A percentile compares a stretch with the other conserved stretches of the same genome.
Conservation (phyloP, 1,140 invertebrate species). For the Conus ventricosus region DNA sequence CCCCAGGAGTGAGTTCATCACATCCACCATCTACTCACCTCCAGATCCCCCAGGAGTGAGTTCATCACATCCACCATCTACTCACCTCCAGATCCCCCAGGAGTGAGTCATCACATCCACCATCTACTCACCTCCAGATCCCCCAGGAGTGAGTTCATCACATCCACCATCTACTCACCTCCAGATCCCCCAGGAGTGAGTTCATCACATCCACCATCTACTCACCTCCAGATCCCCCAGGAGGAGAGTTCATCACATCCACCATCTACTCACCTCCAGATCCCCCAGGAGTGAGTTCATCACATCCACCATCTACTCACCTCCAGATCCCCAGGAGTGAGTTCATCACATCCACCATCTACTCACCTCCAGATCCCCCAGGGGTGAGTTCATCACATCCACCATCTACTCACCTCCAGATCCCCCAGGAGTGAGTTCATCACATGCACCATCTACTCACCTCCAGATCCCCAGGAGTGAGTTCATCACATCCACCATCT, state of each 20-base stretch:
- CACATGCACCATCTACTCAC: not conserved
- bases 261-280: no score
- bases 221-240: no score
- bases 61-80: not conserved
- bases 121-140: no score
- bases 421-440: not conserved
- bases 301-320: not conserved
- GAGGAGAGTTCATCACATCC: not conserved
- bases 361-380: no score
- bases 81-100: no score
- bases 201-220: not conserved
- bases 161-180: not conserved
- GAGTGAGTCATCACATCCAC: not conserved
- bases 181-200: not conserved
- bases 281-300: not conserved
- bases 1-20: not conserved
- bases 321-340: not conserved
- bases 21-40: not conserved
- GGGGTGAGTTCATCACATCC: not conserved
- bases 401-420: no score
- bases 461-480: not conserved
- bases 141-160: not conserved
- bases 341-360: not conserved
- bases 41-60: not conserved
- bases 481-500: not conserved